Evolutionary conservation across 2,113 vertebrate genomes (phyloP), one percentile per base, ranked within the genome.

Genomic region (Stercorarius parasiticus): DNA sequence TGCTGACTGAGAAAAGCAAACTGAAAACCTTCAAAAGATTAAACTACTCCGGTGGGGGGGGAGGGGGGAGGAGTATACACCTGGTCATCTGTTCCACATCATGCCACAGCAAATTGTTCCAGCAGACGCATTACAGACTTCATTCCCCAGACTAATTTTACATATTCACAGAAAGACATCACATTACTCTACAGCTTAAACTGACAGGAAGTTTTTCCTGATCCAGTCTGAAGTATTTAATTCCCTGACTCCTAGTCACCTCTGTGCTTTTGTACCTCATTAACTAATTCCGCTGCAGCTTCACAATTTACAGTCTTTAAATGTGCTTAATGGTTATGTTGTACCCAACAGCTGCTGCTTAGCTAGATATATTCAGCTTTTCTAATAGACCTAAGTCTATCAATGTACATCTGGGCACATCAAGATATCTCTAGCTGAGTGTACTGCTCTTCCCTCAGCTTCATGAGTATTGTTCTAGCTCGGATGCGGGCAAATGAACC

Each of bases 401-500:
- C 26, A 14, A 13, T 26, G 38, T 42, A 65, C 29, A 61, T 29
- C 65, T 56, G 52, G 49, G 50, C 45, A 78, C 22, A 74, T 11
- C 8, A 66, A n/a, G 49, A 16, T 49, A 53, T 13, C 50, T 81
- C 64, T 19, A 78, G 22, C 38, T 73, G 49, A 56, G 4, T 40
- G 27, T 27, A 49, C 53, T 59, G 38, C 15, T 78, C 59, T 83
- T 73, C 64, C 36, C 45, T 45, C 55, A 42, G 22, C 5, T 71
- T 45, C 42, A 5, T 7, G 34, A 70, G 19, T 18, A 5, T 61
- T 74, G 49, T 9, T 74, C 45, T 73, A 55, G 56, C 32, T 88
- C 0, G 0, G 53, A 59, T 3, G 1, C 11, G 70, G 50, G 30
- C 45, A 86, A 66, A 70, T 0, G 1, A 87, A 53, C 13, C 21